phyloP scores from a whole-genome alignment of 2,888 invertebrate genomes.

The Hydropsyche betteni region DNA sequence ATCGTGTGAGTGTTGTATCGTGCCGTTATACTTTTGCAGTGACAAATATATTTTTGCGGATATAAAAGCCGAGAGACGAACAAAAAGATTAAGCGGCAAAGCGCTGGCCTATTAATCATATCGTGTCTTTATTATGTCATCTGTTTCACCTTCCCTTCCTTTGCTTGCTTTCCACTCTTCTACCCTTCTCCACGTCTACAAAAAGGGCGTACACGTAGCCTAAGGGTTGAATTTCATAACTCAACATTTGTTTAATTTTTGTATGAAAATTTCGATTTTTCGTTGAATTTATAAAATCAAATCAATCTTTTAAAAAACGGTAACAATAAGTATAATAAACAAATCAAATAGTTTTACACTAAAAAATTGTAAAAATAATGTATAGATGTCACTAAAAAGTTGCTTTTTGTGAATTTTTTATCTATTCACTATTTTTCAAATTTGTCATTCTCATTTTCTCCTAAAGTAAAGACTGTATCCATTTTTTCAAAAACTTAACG shows the following conservation, averaged over 20 bases:
- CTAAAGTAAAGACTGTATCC: no score
- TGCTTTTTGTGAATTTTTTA: no score
- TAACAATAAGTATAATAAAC: no score
- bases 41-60: slow-evolving; percentile 43
- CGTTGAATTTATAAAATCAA: no score
- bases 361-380: no score
- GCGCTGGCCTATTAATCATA: slow-evolving; percentile 51
- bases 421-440: no score
- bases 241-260: not conserved
- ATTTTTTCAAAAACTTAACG: no score
- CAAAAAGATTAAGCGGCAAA: slow-evolving; percentile 46
- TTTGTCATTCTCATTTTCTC: no score
- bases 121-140: slow-evolving; percentile 52
- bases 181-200: slow-evolving; percentile 33
- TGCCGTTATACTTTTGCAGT: not conserved
- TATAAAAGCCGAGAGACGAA: slow-evolving; percentile 36
- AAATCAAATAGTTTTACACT: no score
- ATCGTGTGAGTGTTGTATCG: not conserved
- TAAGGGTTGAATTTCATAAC: slow-evolving; percentile 4
- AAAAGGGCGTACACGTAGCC: slow-evolving; percentile 1
- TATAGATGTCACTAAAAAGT: no score
- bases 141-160: slow-evolving; percentile 49
- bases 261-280: no score
- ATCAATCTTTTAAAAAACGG: no score
- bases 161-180: slow-evolving; percentile 36